phyloP scores from a whole-genome alignment of 2,797 vertebrate species.

The Eospalax fontanierii region DNA sequence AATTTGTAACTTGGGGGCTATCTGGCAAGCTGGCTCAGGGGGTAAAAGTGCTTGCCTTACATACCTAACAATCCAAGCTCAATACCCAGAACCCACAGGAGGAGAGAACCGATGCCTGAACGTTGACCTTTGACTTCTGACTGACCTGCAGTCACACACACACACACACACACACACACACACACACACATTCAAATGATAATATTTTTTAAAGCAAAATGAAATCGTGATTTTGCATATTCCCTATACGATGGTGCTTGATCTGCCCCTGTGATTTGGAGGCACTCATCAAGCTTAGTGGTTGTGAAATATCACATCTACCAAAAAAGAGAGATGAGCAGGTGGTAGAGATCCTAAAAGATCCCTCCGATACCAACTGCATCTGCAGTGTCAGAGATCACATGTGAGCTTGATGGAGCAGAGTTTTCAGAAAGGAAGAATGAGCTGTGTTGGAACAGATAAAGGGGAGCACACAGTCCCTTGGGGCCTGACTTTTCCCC shows the following conservation, averaged over 20 bases:
- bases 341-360: not conserved
- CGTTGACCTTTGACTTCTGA: not conserved
- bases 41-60: not conserved
- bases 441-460: accelerated
- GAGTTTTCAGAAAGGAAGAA: not conserved
- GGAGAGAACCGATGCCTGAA: not conserved
- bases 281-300: not conserved
- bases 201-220: not conserved
- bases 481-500: not conserved
- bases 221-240: not conserved
- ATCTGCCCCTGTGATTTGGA: not conserved
- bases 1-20: not conserved
- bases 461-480: not conserved
- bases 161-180: not conserved
- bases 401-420: not conserved
- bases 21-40: not conserved
- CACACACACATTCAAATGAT: not conserved
- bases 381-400: not conserved
- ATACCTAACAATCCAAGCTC: not conserved
- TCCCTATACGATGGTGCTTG: not conserved
- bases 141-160: not conserved
- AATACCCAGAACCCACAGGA: not conserved
- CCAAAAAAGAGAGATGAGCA: not conserved
- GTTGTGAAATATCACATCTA: not conserved
- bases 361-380: not conserved